A percentile compares a stretch with the other conserved stretches of the same genome.
These are phyloP conservation scores for Acipenser ruthenus DNA, from an alignment of 2,797 vertebrate species.

Conservation along the genomic window DNA sequence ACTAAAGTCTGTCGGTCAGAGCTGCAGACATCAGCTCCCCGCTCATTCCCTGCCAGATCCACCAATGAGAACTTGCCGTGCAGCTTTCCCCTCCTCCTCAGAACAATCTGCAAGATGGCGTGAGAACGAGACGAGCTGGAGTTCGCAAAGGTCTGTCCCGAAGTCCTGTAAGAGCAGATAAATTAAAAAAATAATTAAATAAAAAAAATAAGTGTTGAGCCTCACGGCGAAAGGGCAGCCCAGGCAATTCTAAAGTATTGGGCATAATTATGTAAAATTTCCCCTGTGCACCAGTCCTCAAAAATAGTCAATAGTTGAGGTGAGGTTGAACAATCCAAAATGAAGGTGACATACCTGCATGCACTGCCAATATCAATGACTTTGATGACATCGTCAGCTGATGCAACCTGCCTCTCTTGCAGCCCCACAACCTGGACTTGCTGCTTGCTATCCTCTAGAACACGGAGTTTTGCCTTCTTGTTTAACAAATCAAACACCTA, in stretches of 20 bases:
- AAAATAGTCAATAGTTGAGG: background rate
- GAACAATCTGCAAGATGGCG: slow-evolving; percentile 84
- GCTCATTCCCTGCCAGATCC: slow-evolving; percentile 91
- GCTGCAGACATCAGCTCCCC: slow-evolving; percentile 79
- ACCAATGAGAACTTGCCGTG: slow-evolving; percentile 91
- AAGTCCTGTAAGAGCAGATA: slow-evolving; percentile 63
- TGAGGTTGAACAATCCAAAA: background rate
- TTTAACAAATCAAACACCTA: slow-evolving; percentile 93
- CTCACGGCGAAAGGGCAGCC: too few relatives aligned
- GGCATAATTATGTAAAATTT: too few relatives aligned
- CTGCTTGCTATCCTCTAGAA: slow-evolving; percentile 88
- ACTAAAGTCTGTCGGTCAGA: slow-evolving; percentile 83
- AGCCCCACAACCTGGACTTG: slow-evolving; percentile 91
- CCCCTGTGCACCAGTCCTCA: background rate
- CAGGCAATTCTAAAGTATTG: too few relatives aligned
- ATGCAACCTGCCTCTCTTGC: slow-evolving; percentile 67
- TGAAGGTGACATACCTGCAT: slow-evolving; percentile 68
- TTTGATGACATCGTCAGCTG: slow-evolving; percentile 83
- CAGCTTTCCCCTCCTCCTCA: slow-evolving; percentile 65
- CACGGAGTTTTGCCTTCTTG: slow-evolving; percentile 84
- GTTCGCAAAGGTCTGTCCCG: slow-evolving; percentile 91
- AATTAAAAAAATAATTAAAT: too few relatives aligned
- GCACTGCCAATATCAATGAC: slow-evolving; percentile 78
- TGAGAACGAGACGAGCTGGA: slow-evolving; percentile 90
- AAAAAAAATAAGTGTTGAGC: too few relatives aligned